Conservation (phyloP, 2,797 vertebrate species). For the Liparis tanakae region DNA sequence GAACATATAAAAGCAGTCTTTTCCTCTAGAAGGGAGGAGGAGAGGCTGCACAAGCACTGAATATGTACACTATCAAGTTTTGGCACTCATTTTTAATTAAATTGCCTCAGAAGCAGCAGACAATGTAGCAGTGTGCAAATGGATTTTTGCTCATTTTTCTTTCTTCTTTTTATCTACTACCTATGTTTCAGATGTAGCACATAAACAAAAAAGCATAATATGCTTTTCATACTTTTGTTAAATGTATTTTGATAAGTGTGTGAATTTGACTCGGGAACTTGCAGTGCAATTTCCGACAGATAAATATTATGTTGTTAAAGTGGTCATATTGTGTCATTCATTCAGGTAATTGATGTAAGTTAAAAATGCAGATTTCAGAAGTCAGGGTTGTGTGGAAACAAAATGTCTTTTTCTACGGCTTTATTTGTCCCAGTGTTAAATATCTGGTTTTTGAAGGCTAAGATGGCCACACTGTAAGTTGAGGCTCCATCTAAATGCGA, state of each 20-base stretch:
- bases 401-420: slow-evolving; percentile 69
- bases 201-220: slow-evolving; percentile 75
- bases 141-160: slow-evolving; percentile 81
- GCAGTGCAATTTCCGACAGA: slow-evolving; percentile 84
- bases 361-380: slow-evolving; percentile 77
- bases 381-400: slow-evolving; percentile 77
- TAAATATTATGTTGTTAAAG: slow-evolving; percentile 74
- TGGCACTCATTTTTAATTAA: slow-evolving; percentile 90
- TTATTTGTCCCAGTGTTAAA: slow-evolving; percentile 69
- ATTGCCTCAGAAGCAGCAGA: slow-evolving; percentile 96
- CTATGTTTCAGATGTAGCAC: slow-evolving; percentile 87
- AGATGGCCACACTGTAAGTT: slow-evolving; percentile 65
- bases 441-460: slow-evolving; percentile 61
- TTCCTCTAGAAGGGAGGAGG: slow-evolving; percentile 78
- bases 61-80: slow-evolving; percentile 95
- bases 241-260: slow-evolving; percentile 70
- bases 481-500: slow-evolving; percentile 62
- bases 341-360: slow-evolving; percentile 80
- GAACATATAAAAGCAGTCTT: slow-evolving; percentile 72
- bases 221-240: slow-evolving; percentile 75
- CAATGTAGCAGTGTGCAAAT: slow-evolving; percentile 99
- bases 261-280: slow-evolving; percentile 84
- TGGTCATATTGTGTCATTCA: slow-evolving; percentile 67
- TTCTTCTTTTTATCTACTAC: slow-evolving; percentile 78
- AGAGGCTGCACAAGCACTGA: slow-evolving; percentile 92